These are phyloP conservation scores for Cacatua alba DNA, from an alignment of 2,113 vertebrate genomes.

Conservation along the genomic window DNA sequence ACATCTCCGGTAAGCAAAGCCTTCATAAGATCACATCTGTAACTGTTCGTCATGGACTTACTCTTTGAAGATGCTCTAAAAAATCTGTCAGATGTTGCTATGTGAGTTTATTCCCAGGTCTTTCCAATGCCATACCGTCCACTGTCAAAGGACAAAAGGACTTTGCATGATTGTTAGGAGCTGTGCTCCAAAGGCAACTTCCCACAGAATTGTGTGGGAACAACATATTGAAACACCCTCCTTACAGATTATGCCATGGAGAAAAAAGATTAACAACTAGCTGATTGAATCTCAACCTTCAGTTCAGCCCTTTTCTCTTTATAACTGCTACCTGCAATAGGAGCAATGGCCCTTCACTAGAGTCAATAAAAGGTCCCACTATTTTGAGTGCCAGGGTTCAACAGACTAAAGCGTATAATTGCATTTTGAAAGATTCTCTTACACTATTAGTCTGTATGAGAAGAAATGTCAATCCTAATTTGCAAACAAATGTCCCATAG, in stretches of 20 bases:
- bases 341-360: background rate
- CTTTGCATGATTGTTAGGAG: background rate
- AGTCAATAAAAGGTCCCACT: background rate
- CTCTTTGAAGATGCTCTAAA: background rate
- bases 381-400: background rate
- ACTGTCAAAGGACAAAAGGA: background rate
- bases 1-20: conserved; percentile 77
- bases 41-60: background rate
- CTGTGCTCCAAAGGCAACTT: background rate
- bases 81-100: background rate
- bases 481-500: background rate
- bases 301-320: background rate
- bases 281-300: background rate
- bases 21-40: background rate
- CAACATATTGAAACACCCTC: background rate
- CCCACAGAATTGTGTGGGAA: background rate
- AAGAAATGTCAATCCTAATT: background rate
- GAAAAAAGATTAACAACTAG: background rate
- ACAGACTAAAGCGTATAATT: background rate
- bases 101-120: background rate
- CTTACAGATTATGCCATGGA: background rate
- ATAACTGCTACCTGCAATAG: background rate
- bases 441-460: background rate
- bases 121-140: background rate
- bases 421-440: background rate